Conservation (phyloP, 2,888 invertebrate species). For the Parochlus steinenii region DNA sequence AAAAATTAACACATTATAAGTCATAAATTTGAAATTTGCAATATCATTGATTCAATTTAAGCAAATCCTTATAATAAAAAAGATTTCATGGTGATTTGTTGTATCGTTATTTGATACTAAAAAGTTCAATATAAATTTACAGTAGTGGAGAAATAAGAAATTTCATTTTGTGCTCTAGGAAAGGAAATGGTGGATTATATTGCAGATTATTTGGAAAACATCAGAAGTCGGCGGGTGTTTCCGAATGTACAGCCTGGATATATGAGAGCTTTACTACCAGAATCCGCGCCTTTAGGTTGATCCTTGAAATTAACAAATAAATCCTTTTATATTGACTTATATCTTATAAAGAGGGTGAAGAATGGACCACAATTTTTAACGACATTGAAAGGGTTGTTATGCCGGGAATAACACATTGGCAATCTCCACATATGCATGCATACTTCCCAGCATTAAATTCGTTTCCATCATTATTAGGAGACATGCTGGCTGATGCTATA, state of each 20-base stretch:
- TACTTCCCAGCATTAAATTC: constrained; percentile 93
- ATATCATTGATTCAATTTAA: too few species aligned
- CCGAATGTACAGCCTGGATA: constrained; percentile 93
- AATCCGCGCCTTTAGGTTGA: constrained; percentile 69
- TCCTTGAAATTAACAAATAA: too few species aligned
- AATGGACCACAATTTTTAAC: constrained; percentile 78
- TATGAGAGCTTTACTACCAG: constrained; percentile 69
- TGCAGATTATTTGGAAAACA: constrained; percentile 86
- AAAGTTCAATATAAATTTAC: constrained; percentile 8
- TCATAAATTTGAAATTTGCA: too few species aligned
- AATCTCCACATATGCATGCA: constrained; percentile 95
- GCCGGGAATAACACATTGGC: constrained; percentile 73
- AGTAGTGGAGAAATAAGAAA: background rate
- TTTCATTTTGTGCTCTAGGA: constrained; percentile 37
- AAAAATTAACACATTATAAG: too few species aligned
- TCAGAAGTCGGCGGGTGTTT: constrained; percentile 77
- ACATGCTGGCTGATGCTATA: constrained; percentile 89
- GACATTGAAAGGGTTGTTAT: constrained; percentile 91
- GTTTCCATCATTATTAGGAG: constrained; percentile 84
- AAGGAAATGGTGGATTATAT: constrained; percentile 98
- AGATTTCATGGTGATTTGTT: background rate
- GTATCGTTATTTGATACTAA: background rate
- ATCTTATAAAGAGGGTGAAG: constrained; percentile 61
- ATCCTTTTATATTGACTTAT: too few species aligned
- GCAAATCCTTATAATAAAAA: too few species aligned